Evolutionary conservation across 2,113 vertebrate genomes (phyloP).

Genomic region (Bagarius yarrelli): DNA sequence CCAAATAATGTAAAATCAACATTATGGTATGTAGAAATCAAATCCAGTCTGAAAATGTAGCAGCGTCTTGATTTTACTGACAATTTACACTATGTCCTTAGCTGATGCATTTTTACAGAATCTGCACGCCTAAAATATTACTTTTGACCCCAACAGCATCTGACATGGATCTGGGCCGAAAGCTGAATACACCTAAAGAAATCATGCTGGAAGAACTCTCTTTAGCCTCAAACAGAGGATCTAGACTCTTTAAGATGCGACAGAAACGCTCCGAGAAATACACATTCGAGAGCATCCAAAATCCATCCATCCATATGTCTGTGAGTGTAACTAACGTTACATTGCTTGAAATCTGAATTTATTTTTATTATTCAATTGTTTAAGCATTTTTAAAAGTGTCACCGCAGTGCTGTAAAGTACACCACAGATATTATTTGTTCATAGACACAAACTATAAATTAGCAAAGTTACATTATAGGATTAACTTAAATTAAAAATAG

Average conservation of each 20-base stretch:
- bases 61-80: background rate
- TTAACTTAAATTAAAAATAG: background rate
- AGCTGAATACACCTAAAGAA: slow-evolving; percentile 85
- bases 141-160: slow-evolving; percentile 66
- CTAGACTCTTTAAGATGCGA: slow-evolving; percentile 92
- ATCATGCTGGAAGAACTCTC: slow-evolving; percentile 97
- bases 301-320: slow-evolving; percentile 74
- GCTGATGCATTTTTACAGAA: slow-evolving; percentile 4
- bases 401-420: background rate
- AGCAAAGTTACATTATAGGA: background rate
- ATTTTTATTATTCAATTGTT: background rate
- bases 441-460: background rate
- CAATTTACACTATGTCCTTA: background rate
- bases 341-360: background rate
- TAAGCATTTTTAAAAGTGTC: background rate
- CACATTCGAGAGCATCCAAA: slow-evolving; percentile 87
- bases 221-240: slow-evolving; percentile 85
- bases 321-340: slow-evolving; percentile 67
- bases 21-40: background rate
- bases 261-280: slow-evolving; percentile 94
- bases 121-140: background rate
- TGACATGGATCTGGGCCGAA: slow-evolving; percentile 86
- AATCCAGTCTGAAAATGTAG: background rate
- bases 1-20: no score
- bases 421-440: background rate